Evolutionary conservation across 2,888 invertebrate genomes (phyloP).

Genomic region (Keiferia lycopersicella): DNA sequence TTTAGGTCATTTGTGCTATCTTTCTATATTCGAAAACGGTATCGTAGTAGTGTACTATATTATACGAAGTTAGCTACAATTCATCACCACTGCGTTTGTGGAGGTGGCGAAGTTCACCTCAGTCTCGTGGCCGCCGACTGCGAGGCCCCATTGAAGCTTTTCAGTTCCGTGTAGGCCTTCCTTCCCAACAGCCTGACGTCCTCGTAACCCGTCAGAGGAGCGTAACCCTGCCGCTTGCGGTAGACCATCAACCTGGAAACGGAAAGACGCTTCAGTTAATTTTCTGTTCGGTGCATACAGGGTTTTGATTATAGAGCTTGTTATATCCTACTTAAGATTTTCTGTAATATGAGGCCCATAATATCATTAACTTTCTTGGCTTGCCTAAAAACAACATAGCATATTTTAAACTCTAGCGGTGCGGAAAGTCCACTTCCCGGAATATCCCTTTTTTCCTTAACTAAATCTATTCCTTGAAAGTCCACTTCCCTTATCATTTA

Average conservation of each 20-base stretch:
- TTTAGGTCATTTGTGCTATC: background rate
- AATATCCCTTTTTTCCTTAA: too few species aligned
- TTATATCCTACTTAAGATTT: background rate
- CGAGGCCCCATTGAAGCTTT: conserved; percentile 65
- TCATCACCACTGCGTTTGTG: background rate
- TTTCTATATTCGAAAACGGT: background rate
- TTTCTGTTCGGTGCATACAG: background rate
- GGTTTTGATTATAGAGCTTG: background rate
- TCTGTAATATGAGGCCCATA: background rate
- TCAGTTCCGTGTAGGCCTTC: conserved; percentile 68
- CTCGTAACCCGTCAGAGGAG: conserved; percentile 52
- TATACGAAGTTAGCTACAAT: too few species aligned
- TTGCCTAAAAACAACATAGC: too few species aligned
- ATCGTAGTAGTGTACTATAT: background rate
- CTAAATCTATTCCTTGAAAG: too few species aligned
- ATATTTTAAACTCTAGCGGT: too few species aligned
- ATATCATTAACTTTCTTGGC: background rate
- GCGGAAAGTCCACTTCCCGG: too few species aligned
- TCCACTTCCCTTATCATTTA: too few species aligned
- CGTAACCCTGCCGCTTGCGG: conserved; percentile 59
- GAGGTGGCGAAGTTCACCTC: conserved; percentile 21
- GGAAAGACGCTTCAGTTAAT: conserved; percentile 27
- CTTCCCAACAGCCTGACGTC: conserved; percentile 60
- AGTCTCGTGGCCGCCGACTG: conserved; percentile 32
- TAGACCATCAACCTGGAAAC: conserved; percentile 73